Percentiles rank a stretch among this genome's conserved stretches.
phyloP scores from a whole-genome alignment of 2,797 vertebrate species.

The Scleropages formosus region DNA sequence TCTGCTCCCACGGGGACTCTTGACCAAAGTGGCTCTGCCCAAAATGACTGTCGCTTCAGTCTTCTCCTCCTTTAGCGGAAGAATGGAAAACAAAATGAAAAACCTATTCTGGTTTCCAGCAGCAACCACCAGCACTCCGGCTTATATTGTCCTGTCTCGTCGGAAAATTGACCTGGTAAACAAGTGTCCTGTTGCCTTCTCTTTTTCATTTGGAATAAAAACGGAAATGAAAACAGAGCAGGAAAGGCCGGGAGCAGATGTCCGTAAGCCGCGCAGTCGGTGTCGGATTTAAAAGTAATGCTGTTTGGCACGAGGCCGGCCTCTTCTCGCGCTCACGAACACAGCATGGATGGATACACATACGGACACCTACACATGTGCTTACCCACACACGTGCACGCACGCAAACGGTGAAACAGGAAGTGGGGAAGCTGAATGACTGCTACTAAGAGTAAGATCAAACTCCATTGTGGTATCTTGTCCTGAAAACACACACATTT shows the following conservation, averaged over 20 bases:
- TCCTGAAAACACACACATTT: not conserved
- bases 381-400: slow-evolving; percentile 21
- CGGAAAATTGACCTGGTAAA: slow-evolving; percentile 8
- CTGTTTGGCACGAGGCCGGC: too few species aligned
- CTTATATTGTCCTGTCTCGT: slow-evolving; percentile 12
- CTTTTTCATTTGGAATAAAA: not conserved
- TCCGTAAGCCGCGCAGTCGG: not conserved
- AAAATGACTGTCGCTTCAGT: slow-evolving; percentile 14
- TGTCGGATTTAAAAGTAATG: too few species aligned
- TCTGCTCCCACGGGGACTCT: slow-evolving; percentile 21
- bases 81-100: not conserved
- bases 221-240: not conserved
- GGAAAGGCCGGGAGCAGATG: not conserved
- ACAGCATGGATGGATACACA: too few species aligned
- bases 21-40: slow-evolving; percentile 20
- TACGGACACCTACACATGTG: not conserved
- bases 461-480: not conserved
- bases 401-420: slow-evolving; percentile 39
- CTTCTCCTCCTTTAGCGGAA: not conserved
- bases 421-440: slow-evolving; percentile 23
- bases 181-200: slow-evolving; percentile 5
- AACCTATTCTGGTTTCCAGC: slow-evolving; percentile 9
- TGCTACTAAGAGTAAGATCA: not conserved
- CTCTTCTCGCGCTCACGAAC: too few species aligned
- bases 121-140: slow-evolving; percentile 19